Percentiles rank a stretch among this genome's conserved stretches.
Evolutionary conservation across 2,888 invertebrate species (phyloP).

Genomic region (Scaptomyza parva): DNA sequence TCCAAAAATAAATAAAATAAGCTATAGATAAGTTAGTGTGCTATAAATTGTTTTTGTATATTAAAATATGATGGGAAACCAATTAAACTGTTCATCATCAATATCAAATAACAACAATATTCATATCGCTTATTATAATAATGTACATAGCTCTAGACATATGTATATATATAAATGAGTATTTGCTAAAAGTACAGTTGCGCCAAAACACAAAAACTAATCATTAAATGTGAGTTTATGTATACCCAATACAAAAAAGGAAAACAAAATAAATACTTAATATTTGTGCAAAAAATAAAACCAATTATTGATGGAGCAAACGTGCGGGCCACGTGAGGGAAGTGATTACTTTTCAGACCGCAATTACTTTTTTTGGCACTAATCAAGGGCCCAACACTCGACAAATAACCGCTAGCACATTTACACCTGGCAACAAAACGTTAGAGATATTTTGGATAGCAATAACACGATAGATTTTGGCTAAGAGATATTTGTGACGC

Average conservation of each 20-base stretch:
- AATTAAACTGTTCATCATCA: constrained; percentile 15
- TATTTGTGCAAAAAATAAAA: constrained; percentile 51
- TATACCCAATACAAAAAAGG: constrained; percentile 42
- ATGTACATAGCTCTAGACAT: constrained; percentile 43
- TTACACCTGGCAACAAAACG: background rate
- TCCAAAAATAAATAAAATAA: constrained; percentile 14
- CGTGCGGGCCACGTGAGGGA: constrained; percentile 64
- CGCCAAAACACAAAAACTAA: constrained; percentile 53
- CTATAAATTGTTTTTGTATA: constrained; percentile 19
- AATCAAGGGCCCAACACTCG: constrained; percentile 23
- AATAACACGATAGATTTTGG: background rate
- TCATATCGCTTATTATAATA: constrained; percentile 56
- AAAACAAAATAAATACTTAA: constrained; percentile 46
- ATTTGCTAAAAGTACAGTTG: constrained; percentile 54
- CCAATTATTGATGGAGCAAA: constrained; percentile 32
- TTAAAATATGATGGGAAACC: constrained; percentile 7
- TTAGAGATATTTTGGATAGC: background rate
- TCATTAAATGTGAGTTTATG: constrained; percentile 66
- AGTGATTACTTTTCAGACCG: constrained; percentile 8
- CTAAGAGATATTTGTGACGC: background rate
- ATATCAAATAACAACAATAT: constrained; percentile 32
- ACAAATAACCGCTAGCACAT: constrained; percentile 7
- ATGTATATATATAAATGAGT: background rate
- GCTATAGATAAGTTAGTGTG: constrained; percentile 25
- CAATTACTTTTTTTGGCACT: background rate